Evolutionary conservation across 2,888 invertebrate species (phyloP), one percentile per base, ranked within the genome.

Genomic region (Thymelicus sylvestris): DNA sequence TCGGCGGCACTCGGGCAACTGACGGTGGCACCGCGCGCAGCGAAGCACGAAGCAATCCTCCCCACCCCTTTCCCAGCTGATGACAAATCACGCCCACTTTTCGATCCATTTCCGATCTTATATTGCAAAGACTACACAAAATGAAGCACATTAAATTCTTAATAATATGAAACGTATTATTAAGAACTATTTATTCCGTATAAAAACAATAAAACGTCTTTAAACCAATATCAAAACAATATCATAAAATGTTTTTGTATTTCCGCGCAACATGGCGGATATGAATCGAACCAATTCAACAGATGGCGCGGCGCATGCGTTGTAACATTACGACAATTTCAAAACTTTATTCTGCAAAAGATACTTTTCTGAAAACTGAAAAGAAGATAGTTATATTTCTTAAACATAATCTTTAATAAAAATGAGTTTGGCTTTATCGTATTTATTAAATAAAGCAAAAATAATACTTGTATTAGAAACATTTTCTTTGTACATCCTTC

Each of bases 1-100:
- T 75, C 86, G 85, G 82, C 84, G 81, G 85, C 90, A 79, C 86
- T 83, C 83, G 80, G 78, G 77, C 85, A 85, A 92, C 90, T 92
- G 83, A 79, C 68, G 73, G 52, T 44, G 64, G 71, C 62, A 76
- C n/a, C 59, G 77, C 76, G 79, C 82, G 85, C 85, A 81, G 75
- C 78, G 83, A 80, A 80, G 83, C 75, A 87, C 77, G 88, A 90
- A 91, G 84, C 81, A 87, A 78, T 82, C 81, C 76, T 77, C 77
- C 70, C 72, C 77, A 74, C 79, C 76, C 77, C 82, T 24, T 55
- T 77, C 78, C 76, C 77, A 74, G 76, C 63, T 68, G 75, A 39
- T 19, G 66, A 75, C 69, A 81, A 77, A 72, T 74, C 78, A 76
- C 82, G 78, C 83, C 81, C 73, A 80, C 79, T 74, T 74, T 75